Percentiles rank a stretch among this genome's conserved stretches.
phyloP scores from a whole-genome alignment of 1,140 invertebrate genomes.

The Listronotus bonariensis region DNA sequence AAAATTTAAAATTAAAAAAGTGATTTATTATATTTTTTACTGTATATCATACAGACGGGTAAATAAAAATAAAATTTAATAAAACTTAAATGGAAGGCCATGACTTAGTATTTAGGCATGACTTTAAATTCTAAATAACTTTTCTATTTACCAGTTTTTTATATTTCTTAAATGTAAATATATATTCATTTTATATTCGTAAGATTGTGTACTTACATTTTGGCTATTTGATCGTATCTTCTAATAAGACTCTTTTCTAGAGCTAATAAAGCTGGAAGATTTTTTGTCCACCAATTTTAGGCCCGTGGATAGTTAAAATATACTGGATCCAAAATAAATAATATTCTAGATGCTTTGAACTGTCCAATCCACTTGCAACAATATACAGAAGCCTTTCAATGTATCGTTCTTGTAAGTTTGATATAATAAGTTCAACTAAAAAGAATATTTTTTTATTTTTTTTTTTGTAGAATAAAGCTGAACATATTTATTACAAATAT shows the following conservation, averaged over 20 bases:
- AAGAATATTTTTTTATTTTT: too few relatives aligned
- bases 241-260: slow-evolving; percentile 80
- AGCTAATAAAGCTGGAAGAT: slow-evolving; percentile 68
- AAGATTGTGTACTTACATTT: slow-evolving; percentile 72
- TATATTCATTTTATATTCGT: too few relatives aligned
- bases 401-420: slow-evolving; percentile 73
- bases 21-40: slow-evolving; percentile 2
- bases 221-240: slow-evolving; percentile 81
- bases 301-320: slow-evolving; percentile 50
- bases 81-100: too few relatives aligned
- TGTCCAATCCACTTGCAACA: slow-evolving; percentile 72
- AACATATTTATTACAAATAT: too few relatives aligned
- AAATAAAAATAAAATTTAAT: too few relatives aligned
- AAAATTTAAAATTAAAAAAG: slow-evolving; percentile 46
- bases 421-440: slow-evolving; percentile 77
- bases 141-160: too few relatives aligned
- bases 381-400: slow-evolving; percentile 73
- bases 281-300: slow-evolving; percentile 60
- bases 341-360: slow-evolving; percentile 83
- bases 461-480: too few relatives aligned
- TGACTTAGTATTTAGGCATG: too few relatives aligned
- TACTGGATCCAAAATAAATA: slow-evolving; percentile 80
- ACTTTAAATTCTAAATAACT: too few relatives aligned
- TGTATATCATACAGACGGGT: neutral
- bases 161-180: too few relatives aligned